These are phyloP conservation scores for Melanchra persicariae DNA, from an alignment of 2,888 invertebrate genomes.

Conservation along the genomic window DNA sequence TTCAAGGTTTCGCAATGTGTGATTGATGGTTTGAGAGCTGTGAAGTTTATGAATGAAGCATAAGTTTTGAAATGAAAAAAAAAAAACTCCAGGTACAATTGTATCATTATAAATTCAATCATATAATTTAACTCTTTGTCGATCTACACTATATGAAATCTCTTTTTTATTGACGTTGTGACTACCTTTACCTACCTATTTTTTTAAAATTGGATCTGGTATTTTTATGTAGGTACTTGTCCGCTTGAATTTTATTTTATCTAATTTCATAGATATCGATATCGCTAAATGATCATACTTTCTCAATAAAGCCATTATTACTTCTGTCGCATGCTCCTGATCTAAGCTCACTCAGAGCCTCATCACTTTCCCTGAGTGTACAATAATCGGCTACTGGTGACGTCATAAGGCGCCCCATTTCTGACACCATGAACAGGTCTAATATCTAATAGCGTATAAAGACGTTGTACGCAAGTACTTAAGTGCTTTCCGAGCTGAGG, in stretches of 20 bases:
- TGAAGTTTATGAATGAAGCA: not conserved
- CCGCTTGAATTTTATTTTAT: no score
- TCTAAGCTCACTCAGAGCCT: slow-evolving; percentile 8
- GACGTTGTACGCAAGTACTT: slow-evolving; percentile 42
- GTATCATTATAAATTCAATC: no score
- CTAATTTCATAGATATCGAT: no score
- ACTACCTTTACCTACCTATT: no score
- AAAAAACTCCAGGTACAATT: no score
- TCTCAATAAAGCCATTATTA: not conserved
- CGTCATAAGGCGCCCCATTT: slow-evolving; percentile 37
- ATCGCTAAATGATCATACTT: no score
- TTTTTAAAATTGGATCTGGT: no score
- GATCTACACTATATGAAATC: no score
- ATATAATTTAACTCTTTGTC: no score
- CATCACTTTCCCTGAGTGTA: slow-evolving; percentile 4
- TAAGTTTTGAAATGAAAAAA: not conserved
- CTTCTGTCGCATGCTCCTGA: not conserved
- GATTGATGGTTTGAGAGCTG: not conserved
- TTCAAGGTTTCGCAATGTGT: not conserved
- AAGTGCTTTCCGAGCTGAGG: slow-evolving; percentile 47
- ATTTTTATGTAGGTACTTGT: no score
- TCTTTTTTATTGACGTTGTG: no score
- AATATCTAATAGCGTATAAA: slow-evolving; percentile 49
- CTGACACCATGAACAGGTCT: slow-evolving; percentile 49
- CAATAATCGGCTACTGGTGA: slow-evolving; percentile 32